These are phyloP conservation scores for Phenganax stokvisi DNA, from an alignment of 92 coral and sea anemone genomes.

Conservation along the genomic window DNA sequence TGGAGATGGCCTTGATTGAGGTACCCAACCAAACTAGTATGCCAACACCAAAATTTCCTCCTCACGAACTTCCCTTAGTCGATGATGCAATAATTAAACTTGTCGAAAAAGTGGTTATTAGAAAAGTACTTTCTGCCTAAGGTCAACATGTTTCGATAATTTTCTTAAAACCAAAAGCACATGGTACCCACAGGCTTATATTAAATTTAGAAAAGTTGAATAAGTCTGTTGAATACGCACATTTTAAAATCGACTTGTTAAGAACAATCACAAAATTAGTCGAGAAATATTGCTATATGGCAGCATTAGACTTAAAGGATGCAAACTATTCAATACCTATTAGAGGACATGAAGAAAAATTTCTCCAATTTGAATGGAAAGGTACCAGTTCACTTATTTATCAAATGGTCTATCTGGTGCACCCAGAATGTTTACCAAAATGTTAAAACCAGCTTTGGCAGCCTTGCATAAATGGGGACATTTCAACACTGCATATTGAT, in stretches of 20 bases:
- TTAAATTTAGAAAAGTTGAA: constrained; percentile 14
- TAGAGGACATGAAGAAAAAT: too few species aligned
- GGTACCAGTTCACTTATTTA: too few species aligned
- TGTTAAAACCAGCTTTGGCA: too few species aligned
- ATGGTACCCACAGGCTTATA: constrained; percentile 8
- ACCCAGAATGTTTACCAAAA: too few species aligned
- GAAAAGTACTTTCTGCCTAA: too few species aligned
- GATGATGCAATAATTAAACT: constrained; percentile 17
- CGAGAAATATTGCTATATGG: too few species aligned
- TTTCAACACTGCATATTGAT: constrained; percentile 2
- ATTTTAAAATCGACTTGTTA: too few species aligned
- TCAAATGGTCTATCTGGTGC: too few species aligned
- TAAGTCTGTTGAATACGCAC: neutral
- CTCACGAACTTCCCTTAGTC: neutral
- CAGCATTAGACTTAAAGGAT: too few species aligned
- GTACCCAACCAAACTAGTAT: neutral
- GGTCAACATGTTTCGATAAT: neutral
- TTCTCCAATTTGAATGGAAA: too few species aligned
- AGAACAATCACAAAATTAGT: too few species aligned
- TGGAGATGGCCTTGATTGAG: constrained; percentile 26
- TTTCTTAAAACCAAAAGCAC: neutral
- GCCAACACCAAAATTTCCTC: neutral
- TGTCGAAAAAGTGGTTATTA: constrained; percentile 9
- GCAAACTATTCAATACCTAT: too few species aligned
- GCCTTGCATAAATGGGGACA: neutral